Evolutionary conservation across 2,113 vertebrate species (phyloP).

Genomic region (Fulica atra): DNA sequence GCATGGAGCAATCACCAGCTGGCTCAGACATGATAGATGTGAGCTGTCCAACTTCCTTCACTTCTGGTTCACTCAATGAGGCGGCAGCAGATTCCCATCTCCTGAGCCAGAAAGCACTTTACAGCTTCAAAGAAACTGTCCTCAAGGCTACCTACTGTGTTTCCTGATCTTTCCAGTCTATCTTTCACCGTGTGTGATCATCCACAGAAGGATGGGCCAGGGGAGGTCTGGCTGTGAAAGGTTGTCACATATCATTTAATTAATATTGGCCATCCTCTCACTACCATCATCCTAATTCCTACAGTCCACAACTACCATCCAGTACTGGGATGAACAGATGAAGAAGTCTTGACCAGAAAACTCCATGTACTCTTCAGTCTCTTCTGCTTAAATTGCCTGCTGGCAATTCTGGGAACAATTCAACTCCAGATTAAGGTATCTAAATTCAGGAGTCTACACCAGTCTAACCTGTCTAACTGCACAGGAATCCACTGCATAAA

Average conservation of each 20-base stretch:
- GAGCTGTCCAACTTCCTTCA: not conserved
- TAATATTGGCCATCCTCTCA: not conserved
- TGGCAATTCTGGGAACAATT: not conserved
- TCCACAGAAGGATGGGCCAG: not conserved
- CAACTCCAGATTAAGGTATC: not conserved
- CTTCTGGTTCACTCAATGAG: not conserved
- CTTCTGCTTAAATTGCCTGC: not conserved
- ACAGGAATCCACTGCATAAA: not conserved
- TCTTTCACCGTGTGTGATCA: constrained; percentile 1
- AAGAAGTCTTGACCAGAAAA: not conserved
- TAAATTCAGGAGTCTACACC: not conserved
- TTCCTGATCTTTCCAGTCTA: not conserved
- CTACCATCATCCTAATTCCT: not conserved
- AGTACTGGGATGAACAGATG: not conserved
- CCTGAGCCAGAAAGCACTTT: constrained; percentile 16
- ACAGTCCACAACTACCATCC: not conserved
- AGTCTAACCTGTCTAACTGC: fast-evolving
- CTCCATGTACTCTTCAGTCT: not conserved
- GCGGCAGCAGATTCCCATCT: not conserved
- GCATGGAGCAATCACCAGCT: constrained; percentile 19
- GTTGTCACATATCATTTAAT: not conserved
- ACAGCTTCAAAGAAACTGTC: constrained; percentile 6
- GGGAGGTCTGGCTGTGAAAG: not conserved
- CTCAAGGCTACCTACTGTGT: not conserved
- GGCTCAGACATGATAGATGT: constrained; percentile 2